Conservation (phyloP, 2,888 invertebrate genomes). For the Myopa tessellatipennis region DNA sequence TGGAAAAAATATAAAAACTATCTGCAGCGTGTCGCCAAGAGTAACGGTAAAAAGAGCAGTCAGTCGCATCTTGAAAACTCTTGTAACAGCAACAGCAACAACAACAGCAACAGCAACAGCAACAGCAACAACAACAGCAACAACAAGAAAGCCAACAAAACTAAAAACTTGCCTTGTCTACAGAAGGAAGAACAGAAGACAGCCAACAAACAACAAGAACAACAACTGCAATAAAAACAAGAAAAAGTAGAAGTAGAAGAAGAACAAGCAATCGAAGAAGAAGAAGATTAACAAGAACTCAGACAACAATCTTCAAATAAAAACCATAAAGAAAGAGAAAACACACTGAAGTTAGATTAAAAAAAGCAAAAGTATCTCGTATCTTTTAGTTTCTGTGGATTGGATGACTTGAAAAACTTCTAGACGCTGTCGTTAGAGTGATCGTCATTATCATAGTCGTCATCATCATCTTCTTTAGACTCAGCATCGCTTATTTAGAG, state of each 20-base stretch:
- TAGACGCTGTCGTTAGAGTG: not conserved
- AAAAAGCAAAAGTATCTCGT: conserved; percentile 14
- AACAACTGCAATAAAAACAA: not conserved
- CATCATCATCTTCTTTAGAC: not conserved
- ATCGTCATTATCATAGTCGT: not conserved
- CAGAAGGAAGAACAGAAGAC: conserved; percentile 47
- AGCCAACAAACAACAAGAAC: not conserved
- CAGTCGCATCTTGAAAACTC: no score
- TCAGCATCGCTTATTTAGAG: no score
- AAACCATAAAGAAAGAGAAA: conserved; percentile 1
- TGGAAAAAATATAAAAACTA: no score
- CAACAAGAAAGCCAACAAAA: not conserved
- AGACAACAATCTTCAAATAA: not conserved
- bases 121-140: not conserved
- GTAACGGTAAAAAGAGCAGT: not conserved
- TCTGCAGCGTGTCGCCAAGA: not conserved
- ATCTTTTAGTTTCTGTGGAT: not conserved
- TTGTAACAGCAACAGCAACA: not conserved
- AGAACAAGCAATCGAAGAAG: not conserved
- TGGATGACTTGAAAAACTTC: not conserved
- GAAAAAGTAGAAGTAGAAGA: not conserved
- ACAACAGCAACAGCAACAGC: not conserved
- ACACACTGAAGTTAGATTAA: not conserved
- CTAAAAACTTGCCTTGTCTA: no score
- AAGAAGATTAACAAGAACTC: not conserved